Base-by-base conservation (phyloP, 2,888 invertebrate species). In the Epistrophe grossulariae region DNA sequence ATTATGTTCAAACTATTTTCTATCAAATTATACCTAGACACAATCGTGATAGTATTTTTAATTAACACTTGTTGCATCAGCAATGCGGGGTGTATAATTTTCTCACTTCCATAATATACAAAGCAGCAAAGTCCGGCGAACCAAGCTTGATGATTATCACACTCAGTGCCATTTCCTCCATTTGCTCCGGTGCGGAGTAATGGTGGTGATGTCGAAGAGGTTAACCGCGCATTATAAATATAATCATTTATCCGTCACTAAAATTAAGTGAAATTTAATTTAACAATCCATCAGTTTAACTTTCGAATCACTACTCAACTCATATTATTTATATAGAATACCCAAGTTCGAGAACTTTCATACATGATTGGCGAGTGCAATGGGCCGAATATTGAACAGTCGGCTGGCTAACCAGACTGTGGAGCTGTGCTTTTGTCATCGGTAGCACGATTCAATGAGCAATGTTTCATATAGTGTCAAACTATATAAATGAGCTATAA, bases 201-300 rank as follows among this genome's bases (percentile, higher is more conserved):
- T 24, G 24, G 28, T 2, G 3, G 24, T 9, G 68, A n/a, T 17
- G 48, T 31, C 62, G 5, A 28, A 7, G 38, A 68, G 70, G 70
- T 40, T 55, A 76, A 50, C 57, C 55, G 17, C 38, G 57, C 64
- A 59, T 50, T 57, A 57, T 40, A 24, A 76, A 57, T 66, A 40
- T 70, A 72, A 77, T 82, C 71, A 82, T 66, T 82, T 71, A 82
- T 50, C 66, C 59, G 71, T 59, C 31, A 76, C 48, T 7, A 77
- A n/a, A 72, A 77, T 82, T 77, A 59, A 59, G 77, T 71, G 57
- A 77, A 82, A 82, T 77, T 72, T 72, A 43, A 82, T 71, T 77
- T 59, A 57, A 59, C 71, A 57, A 82, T 71, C 76, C 55, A 76
- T 76, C 81, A 81, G 55, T 62, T 79, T 57, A 73, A 64, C 24